Evolutionary conservation across 2,888 invertebrate genomes (phyloP).

Genomic region (Lysandra bellargus): DNA sequence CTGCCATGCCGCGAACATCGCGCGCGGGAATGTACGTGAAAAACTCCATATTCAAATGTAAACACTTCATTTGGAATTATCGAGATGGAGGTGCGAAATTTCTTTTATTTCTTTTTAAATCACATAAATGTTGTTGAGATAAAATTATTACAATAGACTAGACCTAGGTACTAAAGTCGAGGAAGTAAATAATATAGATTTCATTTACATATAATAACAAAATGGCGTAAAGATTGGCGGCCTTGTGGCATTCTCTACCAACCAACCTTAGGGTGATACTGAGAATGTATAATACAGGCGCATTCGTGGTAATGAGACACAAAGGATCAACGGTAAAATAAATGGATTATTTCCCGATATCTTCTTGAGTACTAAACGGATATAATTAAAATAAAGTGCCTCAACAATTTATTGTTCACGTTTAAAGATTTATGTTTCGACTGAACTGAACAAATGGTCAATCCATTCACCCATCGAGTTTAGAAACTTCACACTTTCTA

Average conservation of each 20-base stretch:
- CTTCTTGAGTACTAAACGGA: background rate
- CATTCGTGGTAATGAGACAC: no score
- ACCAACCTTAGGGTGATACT: no score
- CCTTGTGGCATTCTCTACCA: no score
- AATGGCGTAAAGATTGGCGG: background rate
- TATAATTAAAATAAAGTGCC: background rate
- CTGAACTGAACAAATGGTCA: background rate
- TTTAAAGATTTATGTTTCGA: background rate
- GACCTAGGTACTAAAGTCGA: no score
- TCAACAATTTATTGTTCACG: background rate
- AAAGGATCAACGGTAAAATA: no score
- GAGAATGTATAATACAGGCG: no score
- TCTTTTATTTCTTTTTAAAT: background rate
- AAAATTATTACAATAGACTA: no score
- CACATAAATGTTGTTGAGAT: background rate
- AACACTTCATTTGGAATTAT: constrained; percentile 3
- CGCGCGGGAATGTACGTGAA: constrained; percentile 18
- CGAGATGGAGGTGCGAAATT: background rate
- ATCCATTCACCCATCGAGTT: background rate
- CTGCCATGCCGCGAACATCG: constrained; percentile 41
- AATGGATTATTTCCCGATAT: background rate
- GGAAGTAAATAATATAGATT: no score
- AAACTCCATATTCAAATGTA: constrained; percentile 7
- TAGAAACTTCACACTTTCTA: constrained; percentile 21
- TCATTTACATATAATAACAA: background rate